Percentiles rank a stretch among this genome's conserved stretches.
These are phyloP conservation scores for Matsumyia berberina DNA, from an alignment of 2,888 invertebrate species.

Conservation along the genomic window DNA sequence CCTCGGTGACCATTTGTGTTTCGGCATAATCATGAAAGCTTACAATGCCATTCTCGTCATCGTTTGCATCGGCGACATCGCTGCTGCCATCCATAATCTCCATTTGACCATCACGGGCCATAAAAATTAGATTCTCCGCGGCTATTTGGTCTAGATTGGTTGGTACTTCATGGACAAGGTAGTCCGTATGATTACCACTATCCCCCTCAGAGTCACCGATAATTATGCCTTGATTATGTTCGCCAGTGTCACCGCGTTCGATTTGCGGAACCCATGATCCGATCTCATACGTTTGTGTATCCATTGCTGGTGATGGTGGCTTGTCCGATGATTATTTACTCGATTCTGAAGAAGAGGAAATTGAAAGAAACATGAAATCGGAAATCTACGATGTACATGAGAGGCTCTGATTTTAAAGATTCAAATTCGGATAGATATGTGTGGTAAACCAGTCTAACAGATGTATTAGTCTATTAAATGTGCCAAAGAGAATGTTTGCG, in stretches of 20 bases:
- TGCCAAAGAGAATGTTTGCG: too few species aligned
- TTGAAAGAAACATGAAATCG: too few species aligned
- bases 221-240: constrained; percentile 58
- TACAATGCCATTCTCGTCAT: constrained; percentile 74
- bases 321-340: constrained; percentile 10
- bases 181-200: constrained; percentile 67
- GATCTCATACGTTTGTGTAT: constrained; percentile 80
- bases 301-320: too few species aligned
- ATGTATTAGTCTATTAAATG: too few species aligned
- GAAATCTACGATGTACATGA: too few species aligned
- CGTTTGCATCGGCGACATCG: constrained; percentile 74
- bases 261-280: constrained; percentile 74
- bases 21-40: constrained; percentile 84
- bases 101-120: constrained; percentile 86
- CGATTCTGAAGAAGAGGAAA: background rate
- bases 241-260: constrained; percentile 40
- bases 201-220: constrained; percentile 67
- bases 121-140: constrained; percentile 87
- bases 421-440: too few species aligned
- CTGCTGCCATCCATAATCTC: constrained; percentile 80
- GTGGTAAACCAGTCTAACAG: too few species aligned
- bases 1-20: constrained; percentile 90
- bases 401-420: too few species aligned
- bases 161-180: constrained; percentile 64
- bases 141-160: constrained; percentile 86